These are phyloP conservation scores for Holacanthus passer DNA, from an alignment of 2,113 vertebrate species.

Conservation along the genomic window DNA sequence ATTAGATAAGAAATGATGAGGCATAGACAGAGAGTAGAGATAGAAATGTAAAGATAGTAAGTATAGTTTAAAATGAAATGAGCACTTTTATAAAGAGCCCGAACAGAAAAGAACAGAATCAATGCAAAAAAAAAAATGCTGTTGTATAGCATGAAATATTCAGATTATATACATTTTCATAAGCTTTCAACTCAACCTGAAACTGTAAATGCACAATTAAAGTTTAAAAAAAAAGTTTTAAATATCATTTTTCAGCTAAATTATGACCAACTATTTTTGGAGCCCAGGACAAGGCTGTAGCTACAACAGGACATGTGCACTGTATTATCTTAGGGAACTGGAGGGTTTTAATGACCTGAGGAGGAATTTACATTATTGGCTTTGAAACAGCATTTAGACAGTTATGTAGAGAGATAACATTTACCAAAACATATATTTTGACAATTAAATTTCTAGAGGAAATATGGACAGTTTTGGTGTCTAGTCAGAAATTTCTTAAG, in stretches of 20 bases:
- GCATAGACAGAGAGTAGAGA: constrained; percentile 3
- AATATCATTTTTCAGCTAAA: not conserved
- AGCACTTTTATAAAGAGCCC: constrained; percentile 56
- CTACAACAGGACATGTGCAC: not conserved
- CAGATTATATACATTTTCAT: not conserved
- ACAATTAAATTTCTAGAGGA: not conserved
- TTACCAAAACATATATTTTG: constrained; percentile 1
- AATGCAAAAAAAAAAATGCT: constrained; percentile 55
- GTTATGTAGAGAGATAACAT: not conserved
- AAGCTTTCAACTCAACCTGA: not conserved
- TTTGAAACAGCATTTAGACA: not conserved
- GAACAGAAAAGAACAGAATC: constrained; percentile 21
- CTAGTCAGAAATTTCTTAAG: not conserved
- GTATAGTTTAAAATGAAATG: constrained; percentile 22
- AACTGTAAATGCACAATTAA: not conserved
- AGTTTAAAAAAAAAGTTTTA: not conserved
- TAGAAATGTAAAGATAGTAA: constrained; percentile 8
- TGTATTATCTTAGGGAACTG: not conserved
- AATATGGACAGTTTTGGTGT: not conserved
- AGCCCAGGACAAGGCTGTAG: not conserved
- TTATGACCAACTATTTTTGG: not conserved
- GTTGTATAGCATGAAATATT: constrained; percentile 37
- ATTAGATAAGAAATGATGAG: not conserved
- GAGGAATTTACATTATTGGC: not conserved
- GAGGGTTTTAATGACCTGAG: not conserved